A percentile compares a stretch with the other conserved stretches of the same genome.
Conservation (phyloP, 2,113 vertebrate species). For the Aegithalos caudatus region DNA sequence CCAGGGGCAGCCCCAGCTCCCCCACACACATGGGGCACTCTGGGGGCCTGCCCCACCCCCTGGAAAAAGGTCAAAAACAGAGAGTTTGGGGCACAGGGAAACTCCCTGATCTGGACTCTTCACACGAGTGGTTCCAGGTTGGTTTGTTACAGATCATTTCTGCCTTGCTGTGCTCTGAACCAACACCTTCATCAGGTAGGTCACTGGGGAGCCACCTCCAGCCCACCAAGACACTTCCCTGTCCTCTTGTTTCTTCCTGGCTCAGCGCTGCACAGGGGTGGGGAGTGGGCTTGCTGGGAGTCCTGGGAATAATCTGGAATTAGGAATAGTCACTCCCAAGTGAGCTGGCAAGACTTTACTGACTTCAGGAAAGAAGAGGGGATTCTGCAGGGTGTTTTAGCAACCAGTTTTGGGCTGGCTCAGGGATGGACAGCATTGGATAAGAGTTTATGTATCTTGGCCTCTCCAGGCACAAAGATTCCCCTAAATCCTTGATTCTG, state of each 20-base stretch:
- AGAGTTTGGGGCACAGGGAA: not conserved
- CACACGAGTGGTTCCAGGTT: not conserved
- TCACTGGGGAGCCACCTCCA: not conserved
- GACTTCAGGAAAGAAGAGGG: not conserved
- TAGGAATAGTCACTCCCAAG: not conserved
- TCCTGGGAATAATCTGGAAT: not conserved
- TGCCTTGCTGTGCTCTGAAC: not conserved
- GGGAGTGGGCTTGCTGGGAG: not conserved
- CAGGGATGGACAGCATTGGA: accelerated
- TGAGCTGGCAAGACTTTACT: not conserved
- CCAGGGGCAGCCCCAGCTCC: not conserved
- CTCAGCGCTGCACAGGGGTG: accelerated
- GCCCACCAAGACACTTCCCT: not conserved
- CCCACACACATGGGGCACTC: not conserved
- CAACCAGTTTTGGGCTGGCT: not conserved
- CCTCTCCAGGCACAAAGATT: not conserved
- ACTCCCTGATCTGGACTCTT: not conserved
- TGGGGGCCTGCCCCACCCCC: not conserved
- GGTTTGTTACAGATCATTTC: not conserved
- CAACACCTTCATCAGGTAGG: not conserved
- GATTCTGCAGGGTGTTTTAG: not conserved
- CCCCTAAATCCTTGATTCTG: not conserved
- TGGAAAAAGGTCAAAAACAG: not conserved
- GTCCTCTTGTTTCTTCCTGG: not conserved
- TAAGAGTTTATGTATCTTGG: accelerated